Base-by-base conservation (phyloP, 2,797 vertebrate species). In the Acanthopagrus latus region DNA sequence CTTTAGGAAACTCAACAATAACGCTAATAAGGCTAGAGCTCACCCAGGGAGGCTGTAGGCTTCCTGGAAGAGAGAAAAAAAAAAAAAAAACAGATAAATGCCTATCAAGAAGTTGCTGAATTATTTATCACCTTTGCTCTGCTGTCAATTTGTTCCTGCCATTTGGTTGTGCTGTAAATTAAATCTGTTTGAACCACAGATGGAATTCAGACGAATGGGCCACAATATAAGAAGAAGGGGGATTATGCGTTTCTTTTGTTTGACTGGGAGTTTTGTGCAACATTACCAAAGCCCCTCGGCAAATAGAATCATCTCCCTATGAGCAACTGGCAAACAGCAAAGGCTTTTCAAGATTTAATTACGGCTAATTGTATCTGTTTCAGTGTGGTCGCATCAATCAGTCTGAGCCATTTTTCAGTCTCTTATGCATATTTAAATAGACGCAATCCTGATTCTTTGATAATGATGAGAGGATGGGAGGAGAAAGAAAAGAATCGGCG, bases 71-170 rank as follows among this genome's bases (percentile, higher is more conserved):
- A 74, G 87, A 7, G 55, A 55, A 64, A 86, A 16, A 16, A 14
- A 47, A 47, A 7, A 55, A 55, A 64, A 29, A 14, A 55, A 56
- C 60, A 82, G 88, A 93, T 93, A 92, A 94, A 93, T 63, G 79
- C 81, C 84, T 83, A 91, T 94, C 82, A 92, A 86, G 83, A 87
- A 86, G 82, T 86, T 78, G 62, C 64, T 94, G 93, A 94, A 94
- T 93, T 90, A 92, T 94, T 93, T 88, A 94, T 92, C 84, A 74
- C 76, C 83, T 83, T 71, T 79, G 66, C 74, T 87, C 83, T 62
- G 76, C 85, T 78, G 74, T 91, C 90, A 86, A 85, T 90, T 88
- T 86, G 85, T 87, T 88, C 50, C 60, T 74, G 71, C 85, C 73
- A 81, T 89, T 93, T 85, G 87, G 65, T 88, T 89, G 92, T 76